phyloP scores from a whole-genome alignment of 2,888 invertebrate genomes.

The Apodemia hepburni region DNA sequence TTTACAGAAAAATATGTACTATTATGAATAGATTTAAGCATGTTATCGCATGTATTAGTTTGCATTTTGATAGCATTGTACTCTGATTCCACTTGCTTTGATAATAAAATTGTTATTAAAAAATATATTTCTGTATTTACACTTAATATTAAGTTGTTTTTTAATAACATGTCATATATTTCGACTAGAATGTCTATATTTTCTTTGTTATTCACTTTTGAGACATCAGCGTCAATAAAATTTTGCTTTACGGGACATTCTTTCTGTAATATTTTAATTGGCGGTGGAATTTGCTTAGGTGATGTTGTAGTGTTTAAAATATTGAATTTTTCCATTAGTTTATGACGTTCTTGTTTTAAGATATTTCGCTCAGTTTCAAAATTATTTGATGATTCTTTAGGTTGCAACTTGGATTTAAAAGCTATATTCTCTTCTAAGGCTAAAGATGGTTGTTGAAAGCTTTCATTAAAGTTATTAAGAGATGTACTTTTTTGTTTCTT shows the following conservation, averaged over 20 bases:
- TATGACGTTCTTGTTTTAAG: constrained; percentile 65
- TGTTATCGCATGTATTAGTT: constrained; percentile 40
- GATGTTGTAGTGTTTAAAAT: constrained; percentile 52
- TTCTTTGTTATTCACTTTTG: constrained; percentile 68
- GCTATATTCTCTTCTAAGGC: constrained; percentile 58
- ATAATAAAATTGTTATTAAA: constrained; percentile 82
- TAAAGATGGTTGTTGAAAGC: constrained; percentile 53
- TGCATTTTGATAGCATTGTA: constrained; percentile 43
- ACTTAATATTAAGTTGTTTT: constrained; percentile 82
- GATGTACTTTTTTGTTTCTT: constrained; percentile 55
- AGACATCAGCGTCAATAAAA: constrained; percentile 58
- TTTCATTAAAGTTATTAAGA: constrained; percentile 58
- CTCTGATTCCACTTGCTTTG: constrained; percentile 63
- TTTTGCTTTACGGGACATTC: constrained; percentile 42
- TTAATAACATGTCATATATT: constrained; percentile 80
- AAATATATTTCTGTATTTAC: constrained; percentile 85
- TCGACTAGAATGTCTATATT: constrained; percentile 76
- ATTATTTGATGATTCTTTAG: constrained; percentile 49
- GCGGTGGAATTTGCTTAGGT: constrained; percentile 45
- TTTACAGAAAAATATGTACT: constrained; percentile 88
- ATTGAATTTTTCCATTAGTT: constrained; percentile 71
- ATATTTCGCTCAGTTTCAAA: constrained; percentile 65
- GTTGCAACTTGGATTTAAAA: constrained; percentile 55
- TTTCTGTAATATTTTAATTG: constrained; percentile 55
- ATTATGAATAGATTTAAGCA: constrained; percentile 81